Conservation (phyloP, 2,113 vertebrate genomes). For the Acanthochromis polyacanthus region DNA sequence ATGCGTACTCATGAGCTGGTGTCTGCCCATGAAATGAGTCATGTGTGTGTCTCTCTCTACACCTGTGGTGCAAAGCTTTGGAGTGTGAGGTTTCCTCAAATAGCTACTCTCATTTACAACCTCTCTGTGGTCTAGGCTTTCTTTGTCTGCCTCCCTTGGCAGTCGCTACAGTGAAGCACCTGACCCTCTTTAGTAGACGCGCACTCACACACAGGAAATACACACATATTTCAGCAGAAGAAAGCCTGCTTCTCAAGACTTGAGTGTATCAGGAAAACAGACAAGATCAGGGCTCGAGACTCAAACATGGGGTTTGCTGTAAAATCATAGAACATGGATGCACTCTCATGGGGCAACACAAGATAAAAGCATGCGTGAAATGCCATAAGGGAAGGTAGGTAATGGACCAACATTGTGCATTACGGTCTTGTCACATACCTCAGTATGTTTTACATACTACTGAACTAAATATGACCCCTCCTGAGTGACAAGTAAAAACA, state of each 20-base stretch:
- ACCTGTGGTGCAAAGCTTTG: constrained; percentile 57
- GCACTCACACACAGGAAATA: constrained; percentile 4
- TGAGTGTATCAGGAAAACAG: background rate
- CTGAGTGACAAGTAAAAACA: constrained; percentile 14
- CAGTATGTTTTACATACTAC: constrained; percentile 4
- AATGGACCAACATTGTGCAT: constrained; percentile 27
- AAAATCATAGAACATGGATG: constrained; percentile 3
- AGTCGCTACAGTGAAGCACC: constrained; percentile 59
- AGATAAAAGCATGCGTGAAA: constrained; percentile 37
- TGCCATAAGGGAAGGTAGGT: constrained; percentile 15
- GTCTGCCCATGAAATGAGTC: constrained; percentile 61
- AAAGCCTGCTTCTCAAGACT: background rate
- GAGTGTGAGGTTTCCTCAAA: constrained; percentile 69
- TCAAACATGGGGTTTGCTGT: background rate
- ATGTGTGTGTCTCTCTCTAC: constrained; percentile 47
- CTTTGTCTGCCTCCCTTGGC: constrained; percentile 74
- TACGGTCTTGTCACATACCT: constrained; percentile 13
- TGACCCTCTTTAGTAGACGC: constrained; percentile 58
- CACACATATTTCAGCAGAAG: background rate
- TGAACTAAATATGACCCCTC: constrained; percentile 40
- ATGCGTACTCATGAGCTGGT: constrained; percentile 50
- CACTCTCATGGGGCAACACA: constrained; percentile 3
- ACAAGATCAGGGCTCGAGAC: constrained; percentile 8
- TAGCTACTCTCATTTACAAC: constrained; percentile 72
- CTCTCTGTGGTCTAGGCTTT: constrained; percentile 69